phyloP scores from a whole-genome alignment of 2,888 invertebrate genomes.

The Tethea ocularis region DNA sequence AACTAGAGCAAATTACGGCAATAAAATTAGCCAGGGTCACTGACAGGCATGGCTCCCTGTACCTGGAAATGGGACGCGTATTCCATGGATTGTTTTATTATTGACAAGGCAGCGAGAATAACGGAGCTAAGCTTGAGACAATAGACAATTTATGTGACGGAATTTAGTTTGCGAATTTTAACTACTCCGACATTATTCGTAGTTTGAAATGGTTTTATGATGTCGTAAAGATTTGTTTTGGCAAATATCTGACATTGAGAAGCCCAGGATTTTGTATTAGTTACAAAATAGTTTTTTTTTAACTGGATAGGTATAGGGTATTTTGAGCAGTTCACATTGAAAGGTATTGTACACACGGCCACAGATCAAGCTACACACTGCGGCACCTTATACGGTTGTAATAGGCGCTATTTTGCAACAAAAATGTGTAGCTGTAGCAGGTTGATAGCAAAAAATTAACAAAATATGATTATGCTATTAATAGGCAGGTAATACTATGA shows the following conservation, averaged over 20 bases:
- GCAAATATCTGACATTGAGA: neutral
- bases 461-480: too few species aligned
- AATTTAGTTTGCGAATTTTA: slow-evolving; percentile 40
- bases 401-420: too few species aligned
- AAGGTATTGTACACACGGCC: too few species aligned
- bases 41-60: slow-evolving; percentile 5
- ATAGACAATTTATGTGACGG: slow-evolving; percentile 32
- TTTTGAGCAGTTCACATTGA: too few species aligned
- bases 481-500: too few species aligned
- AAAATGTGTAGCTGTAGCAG: too few species aligned
- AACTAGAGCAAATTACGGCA: slow-evolving; percentile 40
- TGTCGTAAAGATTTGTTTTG: neutral
- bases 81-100: slow-evolving; percentile 6
- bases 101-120: slow-evolving; percentile 19
- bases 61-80: slow-evolving; percentile 19
- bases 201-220: slow-evolving; percentile 13
- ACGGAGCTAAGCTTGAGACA: slow-evolving; percentile 39
- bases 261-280: neutral
- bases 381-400: too few species aligned
- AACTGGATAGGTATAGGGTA: too few species aligned
- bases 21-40: slow-evolving; percentile 33
- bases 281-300: too few species aligned
- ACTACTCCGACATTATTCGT: slow-evolving; percentile 21
- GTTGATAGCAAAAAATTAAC: too few species aligned
- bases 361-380: too few species aligned